phyloP scores from a whole-genome alignment of 2,888 invertebrate genomes.

The Colletes collaris region DNA sequence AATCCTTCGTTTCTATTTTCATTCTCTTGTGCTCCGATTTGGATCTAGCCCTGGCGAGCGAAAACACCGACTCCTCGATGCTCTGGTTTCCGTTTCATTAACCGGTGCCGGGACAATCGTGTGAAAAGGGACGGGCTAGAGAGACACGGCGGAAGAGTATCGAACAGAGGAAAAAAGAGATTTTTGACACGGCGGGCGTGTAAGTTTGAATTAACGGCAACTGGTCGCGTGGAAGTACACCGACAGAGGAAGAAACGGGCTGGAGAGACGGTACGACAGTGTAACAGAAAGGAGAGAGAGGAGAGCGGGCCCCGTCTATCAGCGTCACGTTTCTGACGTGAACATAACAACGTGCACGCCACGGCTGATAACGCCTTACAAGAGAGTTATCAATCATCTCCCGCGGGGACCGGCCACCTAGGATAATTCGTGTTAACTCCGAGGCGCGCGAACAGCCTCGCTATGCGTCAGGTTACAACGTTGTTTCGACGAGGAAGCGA shows the following conservation, averaged over 20 bases:
- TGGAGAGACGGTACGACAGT: slow-evolving; percentile 5
- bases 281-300: slow-evolving; percentile 39
- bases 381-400: slow-evolving; percentile 78
- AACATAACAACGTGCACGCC: slow-evolving; percentile 75
- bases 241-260: slow-evolving; percentile 28
- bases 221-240: slow-evolving; percentile 63
- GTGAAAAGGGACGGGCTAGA: slow-evolving; percentile 3
- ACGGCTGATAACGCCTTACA: slow-evolving; percentile 72
- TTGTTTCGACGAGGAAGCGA: slow-evolving; percentile 6
- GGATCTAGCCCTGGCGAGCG: too few species aligned
- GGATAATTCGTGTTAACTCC: slow-evolving; percentile 60
- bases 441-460: slow-evolving; percentile 47
- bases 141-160: slow-evolving; percentile 8
- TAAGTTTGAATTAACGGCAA: slow-evolving; percentile 74
- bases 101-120: neutral
- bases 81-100: slow-evolving; percentile 13
- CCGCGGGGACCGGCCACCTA: slow-evolving; percentile 64
- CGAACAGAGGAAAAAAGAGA: slow-evolving; percentile 26
- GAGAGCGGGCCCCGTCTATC: slow-evolving; percentile 63
- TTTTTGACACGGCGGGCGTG: slow-evolving; percentile 68
- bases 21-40: too few species aligned
- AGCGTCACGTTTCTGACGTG: slow-evolving; percentile 72
- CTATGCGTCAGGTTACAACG: slow-evolving; percentile 51
- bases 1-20: too few species aligned
- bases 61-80: too few species aligned